Percentiles rank a stretch among this genome's conserved stretches.
Evolutionary conservation across 2,113 vertebrate species (phyloP).

Genomic region (Petroica traversi): DNA sequence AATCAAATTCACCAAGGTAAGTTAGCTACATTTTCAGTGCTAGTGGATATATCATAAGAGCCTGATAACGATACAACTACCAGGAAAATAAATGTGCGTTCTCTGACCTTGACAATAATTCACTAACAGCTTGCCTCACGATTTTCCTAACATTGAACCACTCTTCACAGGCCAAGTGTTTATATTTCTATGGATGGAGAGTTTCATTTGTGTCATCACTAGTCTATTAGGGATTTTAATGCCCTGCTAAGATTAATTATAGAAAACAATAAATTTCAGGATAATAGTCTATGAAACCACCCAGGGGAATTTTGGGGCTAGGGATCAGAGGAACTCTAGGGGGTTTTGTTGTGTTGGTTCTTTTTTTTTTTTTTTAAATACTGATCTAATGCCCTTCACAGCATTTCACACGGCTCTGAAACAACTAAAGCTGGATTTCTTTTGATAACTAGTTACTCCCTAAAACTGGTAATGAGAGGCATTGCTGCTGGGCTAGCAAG

Average conservation of each 20-base stretch:
- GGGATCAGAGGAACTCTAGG: not conserved
- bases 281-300: not conserved
- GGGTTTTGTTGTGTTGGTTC: not conserved
- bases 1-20: constrained; percentile 80
- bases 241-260: not conserved
- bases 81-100: constrained; percentile 72
- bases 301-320: not conserved
- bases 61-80: constrained; percentile 73
- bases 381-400: not conserved
- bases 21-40: constrained; percentile 72
- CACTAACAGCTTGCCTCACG: constrained; percentile 58
- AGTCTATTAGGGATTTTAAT: not conserved
- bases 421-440: not conserved
- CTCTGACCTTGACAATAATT: constrained; percentile 78
- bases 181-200: constrained; percentile 2
- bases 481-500: not conserved
- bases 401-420: not conserved
- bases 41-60: constrained; percentile 75
- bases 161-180: constrained; percentile 25
- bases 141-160: constrained; percentile 49
- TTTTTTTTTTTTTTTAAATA: not conserved
- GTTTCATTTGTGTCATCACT: constrained; percentile 7
- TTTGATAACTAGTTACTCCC: not conserved
- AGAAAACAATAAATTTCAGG: not conserved
- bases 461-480: not conserved